Base-by-base conservation (phyloP, 2,797 vertebrate species). In the Sebastes vulpes region DNA sequence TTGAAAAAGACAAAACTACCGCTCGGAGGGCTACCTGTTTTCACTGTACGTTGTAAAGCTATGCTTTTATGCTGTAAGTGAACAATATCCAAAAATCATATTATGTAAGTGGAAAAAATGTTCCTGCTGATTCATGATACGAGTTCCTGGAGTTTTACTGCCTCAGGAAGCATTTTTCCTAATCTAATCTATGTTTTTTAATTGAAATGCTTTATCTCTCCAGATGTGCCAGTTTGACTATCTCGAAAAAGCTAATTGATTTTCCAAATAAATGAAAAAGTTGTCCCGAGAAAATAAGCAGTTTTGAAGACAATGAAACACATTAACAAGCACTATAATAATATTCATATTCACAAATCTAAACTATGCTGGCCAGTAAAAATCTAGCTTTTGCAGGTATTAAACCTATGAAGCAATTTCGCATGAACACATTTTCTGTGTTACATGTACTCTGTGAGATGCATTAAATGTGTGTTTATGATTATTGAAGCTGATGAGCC, bases 181-280 rank as follows among this genome's bases (percentile, higher is more conserved):
- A 77, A 89, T 90, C 87, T 90, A 42, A 90, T 87, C 86, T 91
- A 4, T 83, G 20, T 21, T 54, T 81, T 85, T 75, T 90, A 91
- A 93, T 93, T 92, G 58, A 83, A 92, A 89, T 28, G 26, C 56
- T 84, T 89, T 85, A 93, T 93, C 90, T 90, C 78, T 77, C 21
- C n/a, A 85, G 75, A 87, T 84, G 66, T 78, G 63, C 61, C 65
- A 32, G 46, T 66, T 81, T 75, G 72, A 46, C 53, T 56, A 71
- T 89, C 73, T 77, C 16, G 4, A 63, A 76, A 76, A 77, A 73
- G 56, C 26, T 79, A 87, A 90, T 71, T 90, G 82, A 84, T 83
- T 89, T 83, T 82, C 65, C 48, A 75, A 84, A 86, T 78, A 79
- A 77, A 77, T 63, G 16, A 52, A 84, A 60, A 74, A 65, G 65